Base-by-base conservation (phyloP, 1,140 invertebrate genomes). In the Pollicipes pollicipes region DNA sequence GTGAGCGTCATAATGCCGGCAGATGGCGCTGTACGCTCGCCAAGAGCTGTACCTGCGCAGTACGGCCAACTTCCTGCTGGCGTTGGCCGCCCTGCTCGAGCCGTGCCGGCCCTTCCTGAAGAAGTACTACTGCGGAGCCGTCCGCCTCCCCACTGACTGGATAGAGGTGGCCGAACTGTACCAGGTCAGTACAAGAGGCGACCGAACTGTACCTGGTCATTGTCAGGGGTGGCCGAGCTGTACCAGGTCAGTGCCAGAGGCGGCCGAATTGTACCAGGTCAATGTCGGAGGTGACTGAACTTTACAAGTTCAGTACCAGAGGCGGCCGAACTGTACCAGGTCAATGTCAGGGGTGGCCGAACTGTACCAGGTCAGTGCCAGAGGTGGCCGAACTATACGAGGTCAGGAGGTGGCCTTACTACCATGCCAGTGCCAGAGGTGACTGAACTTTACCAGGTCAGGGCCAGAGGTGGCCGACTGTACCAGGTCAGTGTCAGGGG, bases 291-390 rank as follows among this genome's bases (percentile, higher is more conserved):
- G 80, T 82, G n/a, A 81, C 81, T 27, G 80, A 81, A 72, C 75
- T 79, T n/a, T 81, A 79, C 73, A 76, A 79, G 76, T 78, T 80
- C 68, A 58, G 69, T n/a, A n/a, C n/a, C n/a, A n/a, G n/a, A n/a
- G n/a, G n/a, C n/a, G n/a, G n/a, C n/a, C n/a, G n/a, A n/a, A n/a
- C n/a, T n/a, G n/a, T n/a, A n/a, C n/a, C n/a, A n/a, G n/a, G n/a
- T n/a, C n/a, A n/a, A n/a, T n/a, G n/a, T n/a, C n/a, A 58, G 81
- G 81, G 74, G 80, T 82, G n/a, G 81, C 81, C 28, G 80, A 81
- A 72, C 75, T 79, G 27, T 81, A 79, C 73, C 77, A 79, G 76
- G 78, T 80, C 68, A 58, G 69, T n/a, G n/a, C n/a, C n/a, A n/a
- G n/a, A n/a, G n/a, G n/a, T n/a, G n/a, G n/a, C n/a, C n/a, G n/a